Conservation (phyloP, 2,888 invertebrate species). For the Cheiracanthium punctorium region DNA sequence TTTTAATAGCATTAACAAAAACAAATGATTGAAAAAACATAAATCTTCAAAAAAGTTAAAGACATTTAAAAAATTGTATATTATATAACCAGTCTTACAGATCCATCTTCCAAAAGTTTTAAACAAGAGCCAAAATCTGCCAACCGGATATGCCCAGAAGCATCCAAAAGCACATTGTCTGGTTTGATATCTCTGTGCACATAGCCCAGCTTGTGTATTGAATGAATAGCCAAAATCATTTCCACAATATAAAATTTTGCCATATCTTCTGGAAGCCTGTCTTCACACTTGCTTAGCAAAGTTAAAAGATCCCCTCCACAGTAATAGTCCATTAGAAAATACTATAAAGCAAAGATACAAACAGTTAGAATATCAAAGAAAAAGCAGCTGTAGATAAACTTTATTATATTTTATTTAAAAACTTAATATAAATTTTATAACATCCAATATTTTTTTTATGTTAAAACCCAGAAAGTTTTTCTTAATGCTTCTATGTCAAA, state of each 20-base stretch:
- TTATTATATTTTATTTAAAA: no score
- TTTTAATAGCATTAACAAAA: no score
- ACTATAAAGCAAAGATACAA: constrained; percentile 79
- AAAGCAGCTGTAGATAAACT: no score
- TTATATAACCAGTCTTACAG: constrained; percentile 47
- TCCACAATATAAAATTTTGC: constrained; percentile 97
- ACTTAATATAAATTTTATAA: no score
- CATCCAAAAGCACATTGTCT: constrained; percentile 96
- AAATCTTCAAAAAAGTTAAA: not conserved
- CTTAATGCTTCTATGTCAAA: no score
- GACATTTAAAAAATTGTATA: no score
- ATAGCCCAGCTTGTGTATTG: constrained; percentile 95
- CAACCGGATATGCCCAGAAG: constrained; percentile 96
- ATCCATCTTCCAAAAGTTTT: constrained; percentile 67
- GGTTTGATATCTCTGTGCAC: constrained; percentile 97
- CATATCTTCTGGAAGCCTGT: constrained; percentile 98
- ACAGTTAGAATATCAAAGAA: no score
- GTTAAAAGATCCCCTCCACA: constrained; percentile 96
- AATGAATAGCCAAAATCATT: constrained; percentile 98
- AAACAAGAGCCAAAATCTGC: constrained; percentile 98
- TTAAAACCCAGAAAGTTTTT: no score
- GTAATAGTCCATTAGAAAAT: constrained; percentile 99
- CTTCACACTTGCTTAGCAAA: constrained; percentile 97
- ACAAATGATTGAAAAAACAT: not conserved
- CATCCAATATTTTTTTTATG: no score